Evolutionary conservation across 2,888 invertebrate genomes (phyloP).

Genomic region (Malacosoma neustria): DNA sequence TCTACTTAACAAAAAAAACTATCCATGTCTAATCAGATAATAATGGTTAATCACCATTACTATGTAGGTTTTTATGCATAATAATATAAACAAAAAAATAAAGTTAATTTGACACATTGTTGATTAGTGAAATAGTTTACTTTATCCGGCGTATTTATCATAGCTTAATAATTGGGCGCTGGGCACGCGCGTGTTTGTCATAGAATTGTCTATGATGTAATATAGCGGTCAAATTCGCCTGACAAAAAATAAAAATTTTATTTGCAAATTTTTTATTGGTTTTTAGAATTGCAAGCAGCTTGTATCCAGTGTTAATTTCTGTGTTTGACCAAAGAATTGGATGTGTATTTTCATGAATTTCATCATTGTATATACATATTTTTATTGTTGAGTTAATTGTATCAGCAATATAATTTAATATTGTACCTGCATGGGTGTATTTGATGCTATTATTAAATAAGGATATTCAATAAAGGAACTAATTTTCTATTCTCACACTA

Average conservation of each 20-base stretch:
- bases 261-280: too few species aligned
- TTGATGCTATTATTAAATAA: background rate
- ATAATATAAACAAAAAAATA: too few species aligned
- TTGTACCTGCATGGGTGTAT: background rate
- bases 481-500: too few species aligned
- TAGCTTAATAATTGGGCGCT: background rate
- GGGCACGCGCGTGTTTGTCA: background rate
- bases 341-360: background rate
- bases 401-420: background rate
- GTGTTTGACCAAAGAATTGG: background rate
- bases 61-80: too few species aligned
- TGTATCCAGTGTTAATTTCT: background rate
- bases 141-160: too few species aligned
- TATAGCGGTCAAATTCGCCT: background rate
- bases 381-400: background rate
- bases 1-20: too few species aligned
- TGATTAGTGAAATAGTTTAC: too few species aligned
- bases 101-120: too few species aligned
- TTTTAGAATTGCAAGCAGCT: background rate
- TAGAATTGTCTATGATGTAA: background rate
- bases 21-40: too few species aligned
- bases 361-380: background rate
- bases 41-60: too few species aligned
- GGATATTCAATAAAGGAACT: too few species aligned
- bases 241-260: too few species aligned